These are phyloP conservation scores for Aix galericulata DNA, from an alignment of 2,113 vertebrate species.

Conservation along the genomic window DNA sequence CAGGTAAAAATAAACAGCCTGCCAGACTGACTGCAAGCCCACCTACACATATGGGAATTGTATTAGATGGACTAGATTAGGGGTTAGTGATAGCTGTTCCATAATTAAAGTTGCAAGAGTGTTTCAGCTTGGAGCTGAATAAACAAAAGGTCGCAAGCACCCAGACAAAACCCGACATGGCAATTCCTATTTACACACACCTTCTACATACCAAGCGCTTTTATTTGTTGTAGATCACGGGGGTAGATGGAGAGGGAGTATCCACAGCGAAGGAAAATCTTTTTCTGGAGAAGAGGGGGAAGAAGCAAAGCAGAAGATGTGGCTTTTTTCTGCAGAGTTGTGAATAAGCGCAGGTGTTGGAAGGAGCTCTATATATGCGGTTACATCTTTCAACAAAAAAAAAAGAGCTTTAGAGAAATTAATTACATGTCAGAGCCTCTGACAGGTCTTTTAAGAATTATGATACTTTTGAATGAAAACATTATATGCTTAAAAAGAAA, in stretches of 20 bases:
- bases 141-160: background rate
- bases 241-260: conserved; percentile 5
- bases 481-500: conserved; percentile 70
- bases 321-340: conserved; percentile 43
- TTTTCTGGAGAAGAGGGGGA: conserved; percentile 45
- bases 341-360: conserved; percentile 63
- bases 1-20: conserved; percentile 5
- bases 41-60: background rate
- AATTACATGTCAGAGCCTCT: conserved; percentile 70
- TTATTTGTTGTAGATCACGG: background rate
- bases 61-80: background rate
- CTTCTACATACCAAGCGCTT: background rate
- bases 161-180: background rate
- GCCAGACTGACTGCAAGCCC: background rate
- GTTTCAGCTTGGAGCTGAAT: background rate
- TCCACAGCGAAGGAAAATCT: background rate
- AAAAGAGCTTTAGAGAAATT: conserved; percentile 70
- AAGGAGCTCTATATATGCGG: conserved; percentile 1
- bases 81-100: background rate
- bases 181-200: background rate
- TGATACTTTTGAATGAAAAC: conserved; percentile 73
- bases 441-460: conserved; percentile 72
- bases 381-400: conserved; percentile 18
- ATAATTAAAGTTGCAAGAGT: background rate
- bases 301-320: background rate